Percentiles rank a stretch among this genome's conserved stretches.
These are phyloP conservation scores for Cynaeus angustus DNA, from an alignment of 2,888 invertebrate species.

Conservation along the genomic window DNA sequence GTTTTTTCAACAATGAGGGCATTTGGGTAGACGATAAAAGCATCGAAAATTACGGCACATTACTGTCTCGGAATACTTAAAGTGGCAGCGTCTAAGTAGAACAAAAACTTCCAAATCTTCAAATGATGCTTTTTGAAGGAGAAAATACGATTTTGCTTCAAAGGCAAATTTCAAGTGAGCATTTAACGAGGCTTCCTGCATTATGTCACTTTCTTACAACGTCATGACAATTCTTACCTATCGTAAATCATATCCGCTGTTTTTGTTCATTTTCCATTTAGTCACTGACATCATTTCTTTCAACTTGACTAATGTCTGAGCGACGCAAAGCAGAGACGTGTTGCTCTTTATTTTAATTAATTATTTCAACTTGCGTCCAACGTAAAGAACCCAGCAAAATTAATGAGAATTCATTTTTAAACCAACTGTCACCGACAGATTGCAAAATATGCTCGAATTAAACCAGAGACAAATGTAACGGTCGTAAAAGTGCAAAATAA, in stretches of 20 bases:
- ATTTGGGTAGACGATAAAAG: too few species aligned
- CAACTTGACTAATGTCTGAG: conserved; percentile 19
- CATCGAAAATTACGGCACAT: too few species aligned
- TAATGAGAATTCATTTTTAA: conserved; percentile 35
- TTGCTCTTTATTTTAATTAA: conserved; percentile 40
- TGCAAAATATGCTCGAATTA: conserved; percentile 26
- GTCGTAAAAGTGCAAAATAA: conserved; percentile 15
- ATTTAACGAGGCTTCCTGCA: too few species aligned
- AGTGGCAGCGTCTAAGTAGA: too few species aligned
- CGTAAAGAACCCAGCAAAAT: conserved; percentile 19
- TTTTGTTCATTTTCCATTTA: conserved; percentile 28
- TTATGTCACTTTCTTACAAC: neutral
- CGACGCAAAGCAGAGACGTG: conserved; percentile 18
- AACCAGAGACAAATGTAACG: conserved; percentile 17
- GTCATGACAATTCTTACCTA: neutral
- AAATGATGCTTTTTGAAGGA: too few species aligned
- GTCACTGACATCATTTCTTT: conserved; percentile 25
- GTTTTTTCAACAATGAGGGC: too few species aligned
- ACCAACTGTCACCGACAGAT: conserved; percentile 31
- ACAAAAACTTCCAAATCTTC: too few species aligned
- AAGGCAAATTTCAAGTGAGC: too few species aligned
- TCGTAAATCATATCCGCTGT: conserved; percentile 1
- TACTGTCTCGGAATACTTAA: too few species aligned
- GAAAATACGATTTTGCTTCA: too few species aligned
- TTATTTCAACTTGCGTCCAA: conserved; percentile 22